Base-by-base conservation (phyloP, 2,888 invertebrate genomes). In the Ornithoptera priamus region DNA sequence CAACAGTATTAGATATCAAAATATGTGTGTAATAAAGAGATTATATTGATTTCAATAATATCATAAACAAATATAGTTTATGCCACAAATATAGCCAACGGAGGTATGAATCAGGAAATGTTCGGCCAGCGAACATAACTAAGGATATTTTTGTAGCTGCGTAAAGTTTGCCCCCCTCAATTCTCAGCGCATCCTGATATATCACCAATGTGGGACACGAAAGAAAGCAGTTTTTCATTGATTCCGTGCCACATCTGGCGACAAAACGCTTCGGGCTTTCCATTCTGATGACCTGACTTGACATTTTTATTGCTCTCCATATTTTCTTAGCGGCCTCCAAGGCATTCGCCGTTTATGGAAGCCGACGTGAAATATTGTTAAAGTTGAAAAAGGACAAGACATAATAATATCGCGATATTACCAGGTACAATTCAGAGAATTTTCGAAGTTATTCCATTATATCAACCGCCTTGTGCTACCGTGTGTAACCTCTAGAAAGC, bases 251-350 rank as follows among this genome's bases (percentile, higher is more conserved):
- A 87, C 92, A 92, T 90, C 92, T 91, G 92, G 92, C 89, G 88
- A 87, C 87, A 86, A 88, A 90, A 90, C 87, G 92, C 91, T 87
- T 84, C 87, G 84, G 86, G 91, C 89, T 88, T 90, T 89, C 87
- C 87, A 86, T 89, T 88, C 89, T 92, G 92, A 92, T 92, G 92
- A 92, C 92, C 91, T 91, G 90, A 92, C 91, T 90, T 92, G 92
- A 91, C 91, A 92, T 91, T 91, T 92, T 92, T 92, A 92, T 92
- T 90, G 89, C 90, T 80, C 78, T 81, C 89, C 87, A 92, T 92
- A 92, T 90, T 90, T 90, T 81, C 84, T 82, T 80, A 76, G 73
- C 79, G 86, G 87, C 90, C 91, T 90, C 90, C 76, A 77, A 91
- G 90, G 89, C 88, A 86, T 88, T 86, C 84, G 75, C 77, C 81